These are phyloP conservation scores for Brachymystax lenok DNA, from an alignment of 2,797 vertebrate species.

Conservation along the genomic window DNA sequence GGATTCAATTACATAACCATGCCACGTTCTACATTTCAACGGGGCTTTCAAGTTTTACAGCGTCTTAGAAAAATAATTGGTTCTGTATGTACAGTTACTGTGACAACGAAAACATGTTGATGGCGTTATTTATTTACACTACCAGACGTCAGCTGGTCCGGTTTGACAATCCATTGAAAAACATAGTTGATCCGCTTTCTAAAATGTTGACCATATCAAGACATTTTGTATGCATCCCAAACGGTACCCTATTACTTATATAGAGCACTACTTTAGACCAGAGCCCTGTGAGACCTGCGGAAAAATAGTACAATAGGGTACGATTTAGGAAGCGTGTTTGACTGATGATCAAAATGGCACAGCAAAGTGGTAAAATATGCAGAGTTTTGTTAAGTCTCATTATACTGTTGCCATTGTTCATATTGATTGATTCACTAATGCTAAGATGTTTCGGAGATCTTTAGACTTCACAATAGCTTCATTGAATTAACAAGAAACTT, in stretches of 20 bases:
- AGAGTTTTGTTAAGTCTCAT: conserved; percentile 8
- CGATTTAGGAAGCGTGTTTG: not conserved
- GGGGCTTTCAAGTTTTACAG: conserved; percentile 67
- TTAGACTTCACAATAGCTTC: conserved; percentile 12
- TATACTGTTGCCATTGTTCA: conserved; percentile 15
- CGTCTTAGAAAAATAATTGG: conserved; percentile 78
- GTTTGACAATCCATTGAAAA: conserved; percentile 10
- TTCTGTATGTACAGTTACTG: conserved; percentile 74
- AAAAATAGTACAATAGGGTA: not conserved
- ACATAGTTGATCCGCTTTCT: not conserved
- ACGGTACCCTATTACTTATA: not conserved
- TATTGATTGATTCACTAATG: conserved; percentile 32
- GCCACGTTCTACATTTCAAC: conserved; percentile 37
- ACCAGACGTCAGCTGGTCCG: not conserved
- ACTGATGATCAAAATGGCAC: conserved; percentile 2
- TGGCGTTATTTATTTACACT: conserved; percentile 3
- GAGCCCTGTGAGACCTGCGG: not conserved
- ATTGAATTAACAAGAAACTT: conserved; percentile 29
- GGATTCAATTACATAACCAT: conserved; percentile 43
- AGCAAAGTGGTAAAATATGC: not conserved
- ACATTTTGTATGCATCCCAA: too few species aligned
- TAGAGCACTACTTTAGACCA: not conserved
- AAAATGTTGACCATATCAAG: too few species aligned
- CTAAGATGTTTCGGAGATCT: not conserved
- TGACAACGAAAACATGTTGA: conserved; percentile 37